A percentile compares a stretch with the other conserved stretches of the same genome.
phyloP scores from a whole-genome alignment of 2,113 vertebrate species.

The Caracal caracal region DNA sequence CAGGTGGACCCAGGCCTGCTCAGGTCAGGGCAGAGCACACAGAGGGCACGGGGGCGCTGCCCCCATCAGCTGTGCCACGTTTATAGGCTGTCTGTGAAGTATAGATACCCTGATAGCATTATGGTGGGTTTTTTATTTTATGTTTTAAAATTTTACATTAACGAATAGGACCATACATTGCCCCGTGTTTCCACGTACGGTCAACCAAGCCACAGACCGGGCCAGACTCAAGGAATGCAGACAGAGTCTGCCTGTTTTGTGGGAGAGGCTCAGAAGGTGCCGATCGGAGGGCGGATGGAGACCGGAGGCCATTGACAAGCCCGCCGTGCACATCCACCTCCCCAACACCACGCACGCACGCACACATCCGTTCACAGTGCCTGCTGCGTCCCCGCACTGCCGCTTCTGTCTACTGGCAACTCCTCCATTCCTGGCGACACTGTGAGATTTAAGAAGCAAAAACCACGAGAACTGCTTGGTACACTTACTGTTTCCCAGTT shows the following conservation, averaged over 20 bases:
- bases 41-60: neutral
- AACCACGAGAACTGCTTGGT: accelerated
- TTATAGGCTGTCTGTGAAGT: neutral
- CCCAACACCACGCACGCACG: accelerated
- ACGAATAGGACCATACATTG: accelerated
- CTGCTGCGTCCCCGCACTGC: accelerated
- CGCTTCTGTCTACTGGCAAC: accelerated
- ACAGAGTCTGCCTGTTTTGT: neutral
- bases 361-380: accelerated
- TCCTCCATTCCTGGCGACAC: neutral
- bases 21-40: neutral
- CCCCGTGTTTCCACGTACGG: neutral
- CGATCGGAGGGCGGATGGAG: neutral
- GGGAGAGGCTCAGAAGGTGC: accelerated
- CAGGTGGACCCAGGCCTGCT: neutral
- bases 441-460: neutral
- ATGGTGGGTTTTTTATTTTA: neutral
- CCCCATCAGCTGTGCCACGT: neutral
- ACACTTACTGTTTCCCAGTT: no score
- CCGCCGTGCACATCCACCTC: accelerated
- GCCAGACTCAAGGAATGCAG: neutral
- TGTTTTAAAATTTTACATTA: neutral
- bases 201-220: neutral
- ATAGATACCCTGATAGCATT: neutral
- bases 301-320: no score